These are phyloP conservation scores for Adelosebastes latens DNA, from an alignment of 2,797 vertebrate species.

Conservation along the genomic window DNA sequence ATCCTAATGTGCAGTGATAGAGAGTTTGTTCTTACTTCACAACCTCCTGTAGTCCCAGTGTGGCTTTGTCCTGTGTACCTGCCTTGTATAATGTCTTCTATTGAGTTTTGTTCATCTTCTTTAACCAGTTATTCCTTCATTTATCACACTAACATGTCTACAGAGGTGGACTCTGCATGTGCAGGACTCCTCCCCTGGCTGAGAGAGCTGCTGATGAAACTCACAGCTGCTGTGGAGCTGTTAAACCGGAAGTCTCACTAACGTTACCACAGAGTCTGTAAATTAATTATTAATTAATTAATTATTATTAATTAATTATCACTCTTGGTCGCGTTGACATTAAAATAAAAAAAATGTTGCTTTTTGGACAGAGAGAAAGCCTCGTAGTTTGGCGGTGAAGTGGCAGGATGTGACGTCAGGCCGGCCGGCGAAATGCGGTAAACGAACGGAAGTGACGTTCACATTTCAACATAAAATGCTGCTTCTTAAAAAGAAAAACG, in stretches of 20 bases:
- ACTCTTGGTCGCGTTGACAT: fast-evolving
- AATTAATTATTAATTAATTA: not conserved
- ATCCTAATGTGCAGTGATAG: not conserved
- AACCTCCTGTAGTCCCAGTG: not conserved
- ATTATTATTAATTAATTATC: not conserved
- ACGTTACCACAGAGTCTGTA: fast-evolving
- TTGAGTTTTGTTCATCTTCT: constrained; percentile 31
- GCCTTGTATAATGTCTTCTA: constrained; percentile 6
- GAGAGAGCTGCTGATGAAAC: constrained; percentile 58
- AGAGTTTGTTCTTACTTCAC: constrained; percentile 35
- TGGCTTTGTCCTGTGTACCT: not conserved
- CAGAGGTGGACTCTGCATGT: constrained; percentile 8
- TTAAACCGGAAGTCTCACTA: not conserved
- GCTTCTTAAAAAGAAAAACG: too few species aligned
- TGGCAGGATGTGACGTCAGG: constrained; percentile 33
- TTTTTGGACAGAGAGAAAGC: not conserved
- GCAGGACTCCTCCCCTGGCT: constrained; percentile 55
- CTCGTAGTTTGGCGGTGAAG: constrained; percentile 17
- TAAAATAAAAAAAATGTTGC: not conserved
- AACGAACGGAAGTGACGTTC: not conserved
- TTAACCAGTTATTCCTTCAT: constrained; percentile 11
- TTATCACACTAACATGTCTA: not conserved
- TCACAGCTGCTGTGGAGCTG: too few species aligned
- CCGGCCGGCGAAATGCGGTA: constrained; percentile 20
- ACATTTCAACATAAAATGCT: constrained; percentile 36